Conservation (phyloP, 2,888 invertebrate species). For the Epinotia bilunana region DNA sequence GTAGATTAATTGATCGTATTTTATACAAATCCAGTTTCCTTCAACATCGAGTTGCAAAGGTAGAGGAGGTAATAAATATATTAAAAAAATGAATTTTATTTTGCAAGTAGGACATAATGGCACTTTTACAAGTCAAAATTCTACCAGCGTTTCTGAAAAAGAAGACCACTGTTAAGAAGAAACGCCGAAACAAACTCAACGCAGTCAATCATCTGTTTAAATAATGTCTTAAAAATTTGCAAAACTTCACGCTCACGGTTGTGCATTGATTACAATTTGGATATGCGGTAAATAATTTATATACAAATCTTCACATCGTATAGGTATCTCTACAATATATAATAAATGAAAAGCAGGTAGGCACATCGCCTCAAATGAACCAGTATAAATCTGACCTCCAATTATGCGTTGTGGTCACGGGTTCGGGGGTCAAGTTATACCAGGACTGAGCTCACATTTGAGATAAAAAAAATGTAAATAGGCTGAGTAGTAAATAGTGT, state of each 20-base stretch:
- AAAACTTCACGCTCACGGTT: not conserved
- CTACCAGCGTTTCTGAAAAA: too few species aligned
- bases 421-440: not conserved
- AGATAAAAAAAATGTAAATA: conserved; percentile 7
- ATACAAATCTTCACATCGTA: not conserved
- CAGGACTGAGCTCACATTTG: not conserved
- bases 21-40: conserved; percentile 10
- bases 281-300: not conserved
- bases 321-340: not conserved
- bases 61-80: too few species aligned
- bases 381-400: not conserved
- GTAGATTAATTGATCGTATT: conserved; percentile 7
- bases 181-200: too few species aligned
- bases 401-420: not conserved
- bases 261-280: not conserved
- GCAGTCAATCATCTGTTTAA: conserved; percentile 19
- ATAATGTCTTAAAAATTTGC: not conserved
- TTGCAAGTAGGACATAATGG: too few species aligned
- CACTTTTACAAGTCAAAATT: too few species aligned
- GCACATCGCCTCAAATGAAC: not conserved
- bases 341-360: not conserved
- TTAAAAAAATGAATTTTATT: too few species aligned
- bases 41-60: conserved; percentile 11
- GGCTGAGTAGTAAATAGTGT: conserved; percentile 48
- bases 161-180: too few species aligned